Evolutionary conservation across 1,140 invertebrate species (phyloP).

Genomic region (Drosophila bocki): DNA sequence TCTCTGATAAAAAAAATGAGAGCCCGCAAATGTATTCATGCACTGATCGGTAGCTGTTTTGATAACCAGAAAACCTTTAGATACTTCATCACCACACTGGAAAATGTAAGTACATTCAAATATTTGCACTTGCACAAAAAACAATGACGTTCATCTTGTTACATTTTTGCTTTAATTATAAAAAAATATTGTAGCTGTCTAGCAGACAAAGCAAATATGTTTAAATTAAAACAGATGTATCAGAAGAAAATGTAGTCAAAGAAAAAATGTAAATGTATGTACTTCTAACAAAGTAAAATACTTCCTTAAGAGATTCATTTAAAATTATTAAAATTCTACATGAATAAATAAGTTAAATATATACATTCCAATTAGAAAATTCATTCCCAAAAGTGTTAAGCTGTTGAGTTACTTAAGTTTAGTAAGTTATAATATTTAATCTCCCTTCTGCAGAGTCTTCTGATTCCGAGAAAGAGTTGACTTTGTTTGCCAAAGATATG

Average conservation of each 20-base stretch:
- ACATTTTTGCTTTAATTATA: constrained; percentile 2
- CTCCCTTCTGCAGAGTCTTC: not conserved
- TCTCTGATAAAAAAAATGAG: constrained; percentile 15
- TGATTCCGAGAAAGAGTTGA: constrained; percentile 1
- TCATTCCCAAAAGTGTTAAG: constrained; percentile 1
- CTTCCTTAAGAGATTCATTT: not conserved
- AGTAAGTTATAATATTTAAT: not conserved
- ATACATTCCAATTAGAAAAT: not conserved
- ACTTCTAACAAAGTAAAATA: not conserved
- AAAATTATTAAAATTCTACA: not conserved
- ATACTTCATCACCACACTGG: constrained; percentile 3
- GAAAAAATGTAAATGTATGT: not conserved
- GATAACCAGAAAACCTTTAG: constrained; percentile 38
- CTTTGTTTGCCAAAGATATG: constrained; percentile 4
- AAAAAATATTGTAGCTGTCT: not conserved
- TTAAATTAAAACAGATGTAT: not conserved
- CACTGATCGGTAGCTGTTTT: constrained; percentile 47
- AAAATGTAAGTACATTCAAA: constrained; percentile 15
- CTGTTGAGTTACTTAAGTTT: not conserved
- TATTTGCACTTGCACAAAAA: constrained; percentile 28
- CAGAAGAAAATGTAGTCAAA: not conserved
- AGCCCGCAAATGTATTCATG: constrained; percentile 4
- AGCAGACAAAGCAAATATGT: not conserved
- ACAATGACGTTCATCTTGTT: not conserved
- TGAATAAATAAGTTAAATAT: not conserved